Base-by-base conservation (phyloP, 2,113 vertebrate genomes). In the Brachirus orientalis region DNA sequence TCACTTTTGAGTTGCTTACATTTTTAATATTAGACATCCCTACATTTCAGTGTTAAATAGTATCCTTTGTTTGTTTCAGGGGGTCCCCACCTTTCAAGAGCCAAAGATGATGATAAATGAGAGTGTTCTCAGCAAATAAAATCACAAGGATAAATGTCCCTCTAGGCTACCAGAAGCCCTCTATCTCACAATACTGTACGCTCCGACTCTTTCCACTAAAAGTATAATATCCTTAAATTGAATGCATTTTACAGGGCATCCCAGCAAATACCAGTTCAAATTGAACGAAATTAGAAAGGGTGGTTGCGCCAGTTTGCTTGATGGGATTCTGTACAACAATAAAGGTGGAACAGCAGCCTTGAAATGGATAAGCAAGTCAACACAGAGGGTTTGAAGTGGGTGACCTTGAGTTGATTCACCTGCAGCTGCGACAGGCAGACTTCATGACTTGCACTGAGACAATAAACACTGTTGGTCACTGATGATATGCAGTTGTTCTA, bases 321-420 rank as follows among this genome's bases (percentile, higher is more conserved):
- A 89, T 90, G 69, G 86, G 77, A 85, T 86, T 88, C 74, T 79
- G 78, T 70, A 44, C 73, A 66, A 65, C 77, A 57, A 71, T 58
- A 69, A 66, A 65, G 46, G 68, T 77, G 87, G 75, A 80, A 84
- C 80, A 71, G 63, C 70, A 28, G 56, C 57, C 75, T 79, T 83
- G 83, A 86, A 90, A 82, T 73, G 81, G 84, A 88, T 89, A 84
- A 88, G 87, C 28, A 60, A 80, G 82, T 80, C 55, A 75, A 83
- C 86, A 79, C 46, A 33, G 71, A 63, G 59, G 47, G 71, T 51
- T 56, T 52, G 54, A 58, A 66, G 70, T 62, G 54, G 70, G 69
- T 75, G 85, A 91, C 87, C 87, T 89, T 91, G 84, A 88, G 75
- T 72, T 87, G 70, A 88, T 82, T 45, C 77, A 80, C 75, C 80